These are phyloP conservation scores for Cactoblastis cactorum DNA, from an alignment of 2,888 invertebrate genomes.

Conservation along the genomic window DNA sequence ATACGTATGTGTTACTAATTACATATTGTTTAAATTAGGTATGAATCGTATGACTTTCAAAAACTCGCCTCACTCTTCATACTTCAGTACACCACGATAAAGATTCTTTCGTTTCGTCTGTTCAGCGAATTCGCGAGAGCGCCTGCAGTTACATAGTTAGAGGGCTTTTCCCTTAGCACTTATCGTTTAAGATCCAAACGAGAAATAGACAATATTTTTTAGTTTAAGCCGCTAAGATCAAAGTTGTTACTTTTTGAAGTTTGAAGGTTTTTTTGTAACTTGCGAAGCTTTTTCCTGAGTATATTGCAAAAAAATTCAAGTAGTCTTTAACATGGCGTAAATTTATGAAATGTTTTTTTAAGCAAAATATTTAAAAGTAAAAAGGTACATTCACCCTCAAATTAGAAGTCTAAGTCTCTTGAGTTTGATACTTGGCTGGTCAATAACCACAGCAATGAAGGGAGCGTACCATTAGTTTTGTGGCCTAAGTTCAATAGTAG, in stretches of 20 bases:
- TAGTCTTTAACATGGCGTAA: no score
- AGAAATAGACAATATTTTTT: not conserved
- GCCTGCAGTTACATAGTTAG: conserved; percentile 2
- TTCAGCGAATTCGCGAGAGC: not conserved
- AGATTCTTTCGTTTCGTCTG: no score
- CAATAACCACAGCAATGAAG: not conserved
- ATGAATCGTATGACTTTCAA: no score
- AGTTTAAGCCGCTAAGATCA: not conserved
- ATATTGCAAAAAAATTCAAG: no score
- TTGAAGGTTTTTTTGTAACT: not conserved
- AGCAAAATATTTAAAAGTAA: not conserved
- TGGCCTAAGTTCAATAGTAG: not conserved
- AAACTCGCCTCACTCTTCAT: no score
- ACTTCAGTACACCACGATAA: no score
- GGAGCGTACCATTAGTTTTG: not conserved
- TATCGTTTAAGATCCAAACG: not conserved
- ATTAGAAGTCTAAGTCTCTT: not conserved
- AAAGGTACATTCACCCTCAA: not conserved
- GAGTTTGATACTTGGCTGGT: not conserved
- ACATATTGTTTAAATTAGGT: no score
- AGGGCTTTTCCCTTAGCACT: conserved; percentile 5
- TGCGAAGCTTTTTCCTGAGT: not conserved
- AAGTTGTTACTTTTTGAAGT: not conserved
- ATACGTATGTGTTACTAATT: no score
- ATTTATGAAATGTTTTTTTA: not conserved